phyloP scores from a whole-genome alignment of 2,113 vertebrate genomes.

The Chaetodon auriga region DNA sequence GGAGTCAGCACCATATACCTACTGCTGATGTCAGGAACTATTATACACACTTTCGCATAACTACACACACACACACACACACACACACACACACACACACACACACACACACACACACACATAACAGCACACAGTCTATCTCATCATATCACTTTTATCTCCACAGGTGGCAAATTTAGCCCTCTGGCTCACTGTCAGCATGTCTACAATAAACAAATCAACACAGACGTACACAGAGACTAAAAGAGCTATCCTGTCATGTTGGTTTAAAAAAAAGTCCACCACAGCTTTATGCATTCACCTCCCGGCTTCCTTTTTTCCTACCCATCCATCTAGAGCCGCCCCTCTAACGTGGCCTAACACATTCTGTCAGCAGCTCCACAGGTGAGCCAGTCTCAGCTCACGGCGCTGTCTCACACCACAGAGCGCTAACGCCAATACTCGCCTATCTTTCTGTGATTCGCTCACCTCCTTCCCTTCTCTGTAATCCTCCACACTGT shows the following conservation, averaged over 20 bases:
- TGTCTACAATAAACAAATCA: conserved; percentile 62
- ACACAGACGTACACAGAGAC: conserved; percentile 32
- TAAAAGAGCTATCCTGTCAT: conserved; percentile 26
- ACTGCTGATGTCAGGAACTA: conserved; percentile 74
- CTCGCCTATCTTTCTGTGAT: background rate
- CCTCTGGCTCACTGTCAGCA: conserved; percentile 66
- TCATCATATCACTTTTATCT: conserved; percentile 76
- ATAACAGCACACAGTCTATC: conserved; percentile 37
- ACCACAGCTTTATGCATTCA: conserved; percentile 26
- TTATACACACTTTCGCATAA: conserved; percentile 54
- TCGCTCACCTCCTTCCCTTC: conserved; percentile 15
- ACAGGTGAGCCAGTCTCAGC: conserved; percentile 68
- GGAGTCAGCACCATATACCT: conserved; percentile 66
- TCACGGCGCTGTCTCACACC: conserved; percentile 31
- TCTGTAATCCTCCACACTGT: conserved; percentile 12
- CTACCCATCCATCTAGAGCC: conserved; percentile 21
- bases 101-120: too few relatives aligned
- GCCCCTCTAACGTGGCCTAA: conserved; percentile 34
- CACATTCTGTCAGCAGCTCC: conserved; percentile 63
- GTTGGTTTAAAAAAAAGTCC: conserved; percentile 2
- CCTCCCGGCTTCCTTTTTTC: conserved; percentile 29
- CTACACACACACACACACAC: background rate
- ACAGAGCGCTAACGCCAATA: conserved; percentile 5
- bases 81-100: background rate
- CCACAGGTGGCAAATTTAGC: conserved; percentile 76